Base-by-base conservation (phyloP, 2,113 vertebrate genomes). In the Callaeas wilsoni region DNA sequence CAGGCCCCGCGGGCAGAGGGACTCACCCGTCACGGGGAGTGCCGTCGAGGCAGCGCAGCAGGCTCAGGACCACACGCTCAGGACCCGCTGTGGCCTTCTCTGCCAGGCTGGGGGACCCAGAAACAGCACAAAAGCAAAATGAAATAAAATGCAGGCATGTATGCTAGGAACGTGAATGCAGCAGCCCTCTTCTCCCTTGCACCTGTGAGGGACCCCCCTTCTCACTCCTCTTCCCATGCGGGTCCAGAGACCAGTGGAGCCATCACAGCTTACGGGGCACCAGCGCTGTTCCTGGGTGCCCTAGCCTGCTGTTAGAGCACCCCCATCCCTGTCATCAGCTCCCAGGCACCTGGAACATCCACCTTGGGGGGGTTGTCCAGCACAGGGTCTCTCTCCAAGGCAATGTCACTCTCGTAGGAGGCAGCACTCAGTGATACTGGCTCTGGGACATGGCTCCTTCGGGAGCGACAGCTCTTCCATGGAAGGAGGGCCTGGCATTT, bases 21-120 rank as follows among this genome's bases (percentile, higher is more conserved):
- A 70, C 87, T 90, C 85, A 87, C 8, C 8, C 8, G 0, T 64
- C 92, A 74, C 3, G 9, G 84, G 91, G 90, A 87, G 78, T 9
- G 76, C 55, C 3, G 0, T 1, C 4, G 0, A 2, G 21, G 41
- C 30, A 9, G 63, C 29, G 10, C 39, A 2, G 76, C 37, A 4
- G 37, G 25, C 73, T 14, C 74, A 15, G 80, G 10, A 56, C 73
- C 69, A 4, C 57, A 1, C 1, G 0, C 87, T n/a, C 74, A 13
- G 77, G 20, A 46, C 74, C 60, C 33, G 4, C 41, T 0, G 0
- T 1, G 20, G n/a, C 33, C 47, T 39, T 5, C n/a, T 7, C 71
- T 70, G 16, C 73, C 55, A 11, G 55, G 4, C 84, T 3, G 23
- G 33, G 41, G 71, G 12, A 49, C 25, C 56, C 16, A 42, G 65